phyloP scores from a whole-genome alignment of 2,888 invertebrate genomes.

The Glyphotaelius pellucidus region DNA sequence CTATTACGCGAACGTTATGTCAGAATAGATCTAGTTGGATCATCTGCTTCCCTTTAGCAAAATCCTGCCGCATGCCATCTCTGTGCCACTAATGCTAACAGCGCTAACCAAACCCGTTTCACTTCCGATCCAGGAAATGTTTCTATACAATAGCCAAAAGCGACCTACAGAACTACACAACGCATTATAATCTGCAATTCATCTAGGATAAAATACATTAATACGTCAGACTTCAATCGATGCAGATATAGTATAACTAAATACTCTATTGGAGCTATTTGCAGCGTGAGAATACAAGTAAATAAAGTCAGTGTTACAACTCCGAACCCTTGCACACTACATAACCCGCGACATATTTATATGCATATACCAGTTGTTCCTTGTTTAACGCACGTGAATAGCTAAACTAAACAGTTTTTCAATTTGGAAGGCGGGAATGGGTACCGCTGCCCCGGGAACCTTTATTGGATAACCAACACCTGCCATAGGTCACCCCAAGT shows the following conservation, averaged over 20 bases:
- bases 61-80: conserved; percentile 21
- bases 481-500: no score
- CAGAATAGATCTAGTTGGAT: conserved; percentile 5
- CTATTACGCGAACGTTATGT: background rate
- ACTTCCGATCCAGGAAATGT: background rate
- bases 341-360: background rate
- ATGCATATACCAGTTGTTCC: background rate
- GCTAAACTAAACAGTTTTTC: no score
- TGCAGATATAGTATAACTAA: background rate
- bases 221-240: background rate
- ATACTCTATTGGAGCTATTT: background rate
- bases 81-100: background rate
- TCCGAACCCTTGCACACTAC: background rate
- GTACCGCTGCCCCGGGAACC: no score
- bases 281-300: background rate
- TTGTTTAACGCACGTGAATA: no score
- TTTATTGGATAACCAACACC: no score
- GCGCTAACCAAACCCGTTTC: background rate
- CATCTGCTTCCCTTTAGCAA: background rate
- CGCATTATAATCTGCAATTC: no score
- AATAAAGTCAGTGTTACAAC: background rate
- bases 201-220: background rate
- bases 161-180: background rate
- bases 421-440: no score
- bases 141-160: background rate